Conservation (phyloP, 2,797 vertebrate species). For the Scolopax bukidnonensis region DNA sequence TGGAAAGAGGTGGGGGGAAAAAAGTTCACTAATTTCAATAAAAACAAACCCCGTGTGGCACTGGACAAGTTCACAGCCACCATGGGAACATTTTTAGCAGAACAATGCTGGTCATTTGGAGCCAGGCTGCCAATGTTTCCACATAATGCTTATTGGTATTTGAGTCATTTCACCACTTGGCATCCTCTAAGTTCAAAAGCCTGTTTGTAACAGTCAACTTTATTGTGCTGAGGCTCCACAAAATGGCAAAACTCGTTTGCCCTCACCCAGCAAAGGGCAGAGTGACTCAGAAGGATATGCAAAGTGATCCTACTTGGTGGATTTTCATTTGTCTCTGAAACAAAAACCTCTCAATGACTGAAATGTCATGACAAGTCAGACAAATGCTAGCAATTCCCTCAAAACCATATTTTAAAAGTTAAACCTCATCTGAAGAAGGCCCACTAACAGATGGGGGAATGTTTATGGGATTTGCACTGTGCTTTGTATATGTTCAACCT, state of each 20-base stretch:
- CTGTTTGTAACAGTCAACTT: slow-evolving; percentile 33
- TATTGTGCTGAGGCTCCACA: slow-evolving; percentile 46
- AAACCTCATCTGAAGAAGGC: slow-evolving; percentile 32
- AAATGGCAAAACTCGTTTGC: slow-evolving; percentile 49
- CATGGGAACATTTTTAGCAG: neutral
- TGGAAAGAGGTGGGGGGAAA: neutral
- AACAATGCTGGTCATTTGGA: slow-evolving; percentile 40
- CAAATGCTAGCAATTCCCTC: slow-evolving; percentile 17
- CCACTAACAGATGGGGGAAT: neutral
- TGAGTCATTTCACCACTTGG: slow-evolving; percentile 36
- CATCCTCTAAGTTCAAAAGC: slow-evolving; percentile 51
- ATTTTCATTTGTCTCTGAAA: slow-evolving; percentile 61
- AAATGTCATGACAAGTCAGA: slow-evolving; percentile 68
- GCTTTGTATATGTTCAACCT: neutral
- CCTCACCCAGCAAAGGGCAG: slow-evolving; percentile 50
- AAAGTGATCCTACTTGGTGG: slow-evolving; percentile 31
- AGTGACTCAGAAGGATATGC: slow-evolving; percentile 63
- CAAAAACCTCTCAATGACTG: slow-evolving; percentile 55
- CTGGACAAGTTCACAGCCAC: neutral
- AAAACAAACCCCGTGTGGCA: neutral
- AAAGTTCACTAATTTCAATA: neutral
- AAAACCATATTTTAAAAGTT: slow-evolving; percentile 52
- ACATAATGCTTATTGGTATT: slow-evolving; percentile 8
- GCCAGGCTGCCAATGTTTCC: slow-evolving; percentile 8
- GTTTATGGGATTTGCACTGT: neutral